A percentile compares a stretch with the other conserved stretches of the same genome.
Conservation (phyloP, 2,113 vertebrate species). For the Limnothrissa miodon region DNA sequence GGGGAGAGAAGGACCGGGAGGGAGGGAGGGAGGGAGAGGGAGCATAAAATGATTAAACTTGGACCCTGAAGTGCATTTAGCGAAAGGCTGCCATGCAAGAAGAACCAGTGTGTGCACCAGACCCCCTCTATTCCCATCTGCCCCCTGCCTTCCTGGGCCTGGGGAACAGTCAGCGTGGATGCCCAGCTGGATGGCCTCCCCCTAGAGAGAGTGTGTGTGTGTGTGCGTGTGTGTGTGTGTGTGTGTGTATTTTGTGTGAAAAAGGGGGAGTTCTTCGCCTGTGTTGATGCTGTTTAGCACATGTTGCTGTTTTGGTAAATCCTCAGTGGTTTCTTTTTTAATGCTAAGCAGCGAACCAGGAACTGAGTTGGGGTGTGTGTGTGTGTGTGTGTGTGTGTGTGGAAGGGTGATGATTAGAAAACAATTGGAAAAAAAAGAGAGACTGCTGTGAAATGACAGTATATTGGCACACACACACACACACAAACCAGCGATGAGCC, state of each 20-base stretch:
- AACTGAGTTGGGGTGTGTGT: too few species aligned
- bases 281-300: neutral
- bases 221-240: neutral
- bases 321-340: neutral
- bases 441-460: neutral
- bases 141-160: neutral
- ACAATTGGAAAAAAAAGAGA: neutral
- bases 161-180: neutral
- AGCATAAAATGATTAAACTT: neutral
- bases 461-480: neutral
- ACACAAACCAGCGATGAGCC: neutral
- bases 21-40: too few species aligned
- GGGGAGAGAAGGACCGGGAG: too few species aligned
- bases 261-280: neutral
- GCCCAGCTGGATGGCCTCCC: too few species aligned
- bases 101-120: neutral
- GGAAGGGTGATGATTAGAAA: neutral
- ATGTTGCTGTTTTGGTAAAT: constrained; percentile 6
- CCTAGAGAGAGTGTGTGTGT: neutral
- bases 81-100: neutral
- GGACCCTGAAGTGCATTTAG: neutral
- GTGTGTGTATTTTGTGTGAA: neutral
- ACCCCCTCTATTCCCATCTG: neutral
- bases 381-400: too few species aligned
- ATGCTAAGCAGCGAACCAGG: neutral